Evolutionary conservation across 2,113 vertebrate genomes (phyloP).

Genomic region (Damaliscus lunatus): DNA sequence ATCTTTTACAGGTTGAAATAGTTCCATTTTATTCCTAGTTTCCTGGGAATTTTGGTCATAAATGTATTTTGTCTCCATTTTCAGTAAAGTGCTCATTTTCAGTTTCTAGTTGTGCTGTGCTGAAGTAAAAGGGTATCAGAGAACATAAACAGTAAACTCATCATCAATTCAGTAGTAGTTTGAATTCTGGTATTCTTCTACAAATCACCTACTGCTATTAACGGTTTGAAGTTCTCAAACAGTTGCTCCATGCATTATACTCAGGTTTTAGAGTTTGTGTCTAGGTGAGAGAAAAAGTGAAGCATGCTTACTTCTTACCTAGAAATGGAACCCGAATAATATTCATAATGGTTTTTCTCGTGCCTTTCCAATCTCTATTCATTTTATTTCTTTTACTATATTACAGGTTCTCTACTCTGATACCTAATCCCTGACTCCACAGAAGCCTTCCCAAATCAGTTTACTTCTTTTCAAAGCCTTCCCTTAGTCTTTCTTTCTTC

Average conservation of each 20-base stretch:
- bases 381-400: background rate
- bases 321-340: background rate
- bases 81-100: background rate
- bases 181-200: background rate
- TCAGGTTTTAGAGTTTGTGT: background rate
- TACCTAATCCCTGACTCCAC: background rate
- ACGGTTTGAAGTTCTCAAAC: background rate
- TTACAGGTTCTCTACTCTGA: background rate
- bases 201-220: background rate
- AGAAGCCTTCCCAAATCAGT: background rate
- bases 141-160: background rate
- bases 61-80: background rate
- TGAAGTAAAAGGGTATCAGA: background rate
- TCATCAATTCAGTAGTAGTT: background rate
- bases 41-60: background rate
- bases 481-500: background rate
- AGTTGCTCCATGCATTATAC: background rate
- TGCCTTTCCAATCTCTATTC: background rate
- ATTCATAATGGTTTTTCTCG: background rate
- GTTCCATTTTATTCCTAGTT: background rate
- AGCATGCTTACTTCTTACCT: background rate
- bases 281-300: background rate
- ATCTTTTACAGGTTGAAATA: background rate
- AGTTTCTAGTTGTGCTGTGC: background rate
- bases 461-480: background rate